These are phyloP conservation scores for Pipistrellus kuhlii DNA, from an alignment of 2,797 vertebrate genomes.

Conservation along the genomic window DNA sequence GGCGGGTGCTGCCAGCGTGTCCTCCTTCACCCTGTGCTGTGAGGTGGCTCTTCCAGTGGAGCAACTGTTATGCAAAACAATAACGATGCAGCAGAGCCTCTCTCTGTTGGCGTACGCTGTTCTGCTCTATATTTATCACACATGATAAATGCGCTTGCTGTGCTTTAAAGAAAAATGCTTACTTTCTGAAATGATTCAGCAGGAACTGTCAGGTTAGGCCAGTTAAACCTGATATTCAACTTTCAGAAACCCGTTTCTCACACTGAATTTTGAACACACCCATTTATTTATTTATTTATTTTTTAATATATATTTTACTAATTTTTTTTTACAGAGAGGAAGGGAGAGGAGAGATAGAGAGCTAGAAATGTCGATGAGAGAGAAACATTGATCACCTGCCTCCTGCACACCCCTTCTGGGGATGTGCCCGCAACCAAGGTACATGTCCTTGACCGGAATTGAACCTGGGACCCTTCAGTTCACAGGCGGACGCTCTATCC, in stretches of 20 bases:
- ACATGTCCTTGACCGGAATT: no score
- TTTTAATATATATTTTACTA: no score
- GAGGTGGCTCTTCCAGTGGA: not conserved
- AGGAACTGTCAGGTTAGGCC: conserved; percentile 5
- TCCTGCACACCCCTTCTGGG: no score
- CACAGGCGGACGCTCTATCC: no score
- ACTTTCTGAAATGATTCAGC: conserved; percentile 17
- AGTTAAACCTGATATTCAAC: conserved; percentile 27
- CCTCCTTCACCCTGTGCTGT: not conserved
- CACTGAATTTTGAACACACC: conserved; percentile 14
- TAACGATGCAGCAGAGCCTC: not conserved
- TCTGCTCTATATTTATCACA: not conserved
- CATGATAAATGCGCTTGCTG: not conserved
- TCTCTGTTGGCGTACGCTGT: not conserved
- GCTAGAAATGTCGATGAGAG: no score
- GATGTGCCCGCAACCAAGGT: no score
- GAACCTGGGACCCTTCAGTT: no score
- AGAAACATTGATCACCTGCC: no score
- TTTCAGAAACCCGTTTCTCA: conserved; percentile 56
- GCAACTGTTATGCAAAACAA: not conserved
- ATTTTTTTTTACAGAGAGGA: no score
- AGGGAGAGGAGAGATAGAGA: no score
- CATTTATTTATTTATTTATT: not conserved
- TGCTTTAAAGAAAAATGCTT: conserved; percentile 56
- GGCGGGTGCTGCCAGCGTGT: not conserved